Evolutionary conservation across 2,888 invertebrate species (phyloP).

Genomic region (Trachelus troglodyta): DNA sequence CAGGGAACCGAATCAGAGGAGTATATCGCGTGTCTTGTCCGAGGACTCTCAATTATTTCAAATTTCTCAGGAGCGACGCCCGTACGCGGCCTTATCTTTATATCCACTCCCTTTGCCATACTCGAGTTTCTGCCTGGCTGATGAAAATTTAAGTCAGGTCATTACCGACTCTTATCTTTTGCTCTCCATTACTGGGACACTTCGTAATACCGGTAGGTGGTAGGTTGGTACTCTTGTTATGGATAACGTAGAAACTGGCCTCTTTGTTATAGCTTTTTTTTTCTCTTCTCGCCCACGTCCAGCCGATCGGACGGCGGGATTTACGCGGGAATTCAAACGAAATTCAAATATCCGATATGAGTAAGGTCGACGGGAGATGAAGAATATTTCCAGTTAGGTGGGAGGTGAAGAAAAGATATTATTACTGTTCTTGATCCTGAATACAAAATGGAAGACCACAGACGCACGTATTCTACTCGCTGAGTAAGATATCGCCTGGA

Average conservation of each 20-base stretch:
- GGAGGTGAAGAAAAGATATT: neutral
- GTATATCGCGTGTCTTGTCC: neutral
- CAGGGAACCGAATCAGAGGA: neutral
- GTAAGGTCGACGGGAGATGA: neutral
- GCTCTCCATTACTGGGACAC: neutral
- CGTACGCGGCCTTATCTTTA: neutral
- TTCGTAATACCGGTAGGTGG: neutral
- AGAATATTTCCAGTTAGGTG: neutral
- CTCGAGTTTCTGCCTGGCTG: neutral
- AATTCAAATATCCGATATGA: neutral
- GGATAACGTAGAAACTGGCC: neutral
- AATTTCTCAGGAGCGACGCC: neutral
- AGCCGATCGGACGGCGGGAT: neutral
- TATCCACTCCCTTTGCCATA: neutral
- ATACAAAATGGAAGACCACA: neutral
- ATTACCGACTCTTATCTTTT: neutral
- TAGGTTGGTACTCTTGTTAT: neutral
- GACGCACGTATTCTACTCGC: neutral
- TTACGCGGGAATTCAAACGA: neutral
- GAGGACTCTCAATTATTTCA: neutral
- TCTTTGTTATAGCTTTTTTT: neutral
- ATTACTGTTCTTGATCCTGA: neutral
- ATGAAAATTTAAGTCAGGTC: neutral
- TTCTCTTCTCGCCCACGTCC: neutral
- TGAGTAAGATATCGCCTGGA: constrained; percentile 33